phyloP scores from a whole-genome alignment of 2,113 vertebrate species.

The Sterna hirundo region DNA sequence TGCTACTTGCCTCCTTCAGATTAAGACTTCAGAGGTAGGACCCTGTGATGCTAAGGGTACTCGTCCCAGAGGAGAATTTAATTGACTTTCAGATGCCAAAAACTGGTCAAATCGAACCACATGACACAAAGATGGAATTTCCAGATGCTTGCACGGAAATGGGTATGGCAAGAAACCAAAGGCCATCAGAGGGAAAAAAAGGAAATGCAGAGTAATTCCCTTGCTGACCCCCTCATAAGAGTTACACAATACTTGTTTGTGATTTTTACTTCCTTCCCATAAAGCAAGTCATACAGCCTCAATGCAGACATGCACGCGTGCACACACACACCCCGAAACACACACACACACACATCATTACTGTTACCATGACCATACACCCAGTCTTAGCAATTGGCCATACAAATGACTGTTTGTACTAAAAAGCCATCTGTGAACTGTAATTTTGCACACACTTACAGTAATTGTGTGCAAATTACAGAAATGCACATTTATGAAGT shows the following conservation, averaged over 20 bases:
- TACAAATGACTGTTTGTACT: not conserved
- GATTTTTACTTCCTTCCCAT: not conserved
- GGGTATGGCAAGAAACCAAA: not conserved
- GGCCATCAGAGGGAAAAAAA: not conserved
- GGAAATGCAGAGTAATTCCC: not conserved
- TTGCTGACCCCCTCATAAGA: not conserved
- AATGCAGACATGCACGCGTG: accelerated
- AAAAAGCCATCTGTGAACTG: not conserved
- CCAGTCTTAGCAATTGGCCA: not conserved
- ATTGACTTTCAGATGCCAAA: not conserved
- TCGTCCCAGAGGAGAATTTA: not conserved
- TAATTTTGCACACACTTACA: not conserved
- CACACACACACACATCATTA: not conserved
- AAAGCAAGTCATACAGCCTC: not conserved
- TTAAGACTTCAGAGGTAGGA: not conserved
- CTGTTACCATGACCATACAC: not conserved
- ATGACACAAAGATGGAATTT: not conserved
- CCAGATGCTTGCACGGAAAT: not conserved
- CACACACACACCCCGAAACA: accelerated
- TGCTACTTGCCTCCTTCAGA: not conserved
- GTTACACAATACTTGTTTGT: not conserved
- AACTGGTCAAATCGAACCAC: not conserved
- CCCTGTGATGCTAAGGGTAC: not conserved
- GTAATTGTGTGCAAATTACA: not conserved
- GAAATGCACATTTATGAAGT: not conserved